Percentiles rank a stretch among this genome's conserved stretches.
phyloP scores from a whole-genome alignment of 2,113 vertebrate species.

The Leptodactylus fuscus region DNA sequence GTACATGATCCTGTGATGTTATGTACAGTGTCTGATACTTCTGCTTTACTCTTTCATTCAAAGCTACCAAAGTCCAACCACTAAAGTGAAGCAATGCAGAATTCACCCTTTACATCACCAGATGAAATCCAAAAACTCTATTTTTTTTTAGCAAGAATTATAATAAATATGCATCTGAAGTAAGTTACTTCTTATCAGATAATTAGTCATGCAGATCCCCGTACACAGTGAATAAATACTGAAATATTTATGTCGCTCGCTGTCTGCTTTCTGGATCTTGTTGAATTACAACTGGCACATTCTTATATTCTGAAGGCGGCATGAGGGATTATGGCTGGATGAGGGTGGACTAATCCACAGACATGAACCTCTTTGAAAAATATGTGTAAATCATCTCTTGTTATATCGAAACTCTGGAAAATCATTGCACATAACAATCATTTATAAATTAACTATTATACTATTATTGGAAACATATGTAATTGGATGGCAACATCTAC shows the following conservation, averaged over 20 bases:
- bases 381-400: not conserved
- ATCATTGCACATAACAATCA: not conserved
- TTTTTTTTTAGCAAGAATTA: not conserved
- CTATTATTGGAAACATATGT: not conserved
- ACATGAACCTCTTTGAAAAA: not conserved
- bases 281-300: slow-evolving; percentile 12
- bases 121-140: not conserved
- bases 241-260: not conserved
- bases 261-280: not conserved
- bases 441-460: not conserved
- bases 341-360: not conserved
- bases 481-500: not conserved
- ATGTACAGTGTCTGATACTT: too few relatives aligned
- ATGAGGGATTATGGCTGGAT: not conserved
- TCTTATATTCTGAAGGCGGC: not conserved
- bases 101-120: not conserved
- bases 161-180: not conserved
- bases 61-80: too few relatives aligned
- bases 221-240: slow-evolving; percentile 1
- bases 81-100: not conserved
- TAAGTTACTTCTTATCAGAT: not conserved
- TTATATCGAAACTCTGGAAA: not conserved
- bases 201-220: not conserved
- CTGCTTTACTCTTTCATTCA: too few relatives aligned
- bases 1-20: not conserved